phyloP scores from a whole-genome alignment of 2,888 invertebrate genomes.

The Limenitis camilla region DNA sequence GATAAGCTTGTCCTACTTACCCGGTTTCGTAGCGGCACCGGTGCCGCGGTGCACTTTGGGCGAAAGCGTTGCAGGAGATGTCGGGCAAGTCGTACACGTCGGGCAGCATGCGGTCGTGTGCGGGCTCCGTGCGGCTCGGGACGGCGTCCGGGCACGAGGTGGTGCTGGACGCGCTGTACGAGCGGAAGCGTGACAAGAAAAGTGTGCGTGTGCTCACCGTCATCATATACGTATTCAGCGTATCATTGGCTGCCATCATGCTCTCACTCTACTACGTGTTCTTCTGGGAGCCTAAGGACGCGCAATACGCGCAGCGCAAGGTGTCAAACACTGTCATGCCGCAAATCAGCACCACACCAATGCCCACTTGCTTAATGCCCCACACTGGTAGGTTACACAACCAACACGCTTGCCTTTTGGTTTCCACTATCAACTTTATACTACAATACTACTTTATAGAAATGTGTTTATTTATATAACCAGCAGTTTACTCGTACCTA shows the following conservation, averaged over 20 bases:
- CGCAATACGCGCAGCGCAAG: slow-evolving; percentile 69
- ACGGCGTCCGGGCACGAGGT: slow-evolving; percentile 70
- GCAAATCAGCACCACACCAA: slow-evolving; percentile 71
- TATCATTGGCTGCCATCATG: slow-evolving; percentile 94
- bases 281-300: slow-evolving; percentile 89
- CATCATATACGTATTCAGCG: slow-evolving; percentile 93
- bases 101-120: slow-evolving; percentile 71
- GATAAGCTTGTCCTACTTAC: slow-evolving; percentile 68
- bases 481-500: background rate
- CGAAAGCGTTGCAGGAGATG: slow-evolving; percentile 50
- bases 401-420: slow-evolving; percentile 47
- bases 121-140: slow-evolving; percentile 61
- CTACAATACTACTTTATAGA: background rate
- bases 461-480: background rate
- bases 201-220: slow-evolving; percentile 93
- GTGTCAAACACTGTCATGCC: slow-evolving; percentile 68
- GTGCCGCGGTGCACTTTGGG: slow-evolving; percentile 43
- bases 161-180: slow-evolving; percentile 83
- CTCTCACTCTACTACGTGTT: slow-evolving; percentile 95
- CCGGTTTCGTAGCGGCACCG: slow-evolving; percentile 39
- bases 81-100: slow-evolving; percentile 73
- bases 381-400: slow-evolving; percentile 70
- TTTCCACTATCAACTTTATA: background rate
- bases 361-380: slow-evolving; percentile 73
- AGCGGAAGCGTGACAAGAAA: slow-evolving; percentile 90